These are phyloP conservation scores for Podiceps cristatus DNA, from an alignment of 2,113 vertebrate species.

Conservation along the genomic window DNA sequence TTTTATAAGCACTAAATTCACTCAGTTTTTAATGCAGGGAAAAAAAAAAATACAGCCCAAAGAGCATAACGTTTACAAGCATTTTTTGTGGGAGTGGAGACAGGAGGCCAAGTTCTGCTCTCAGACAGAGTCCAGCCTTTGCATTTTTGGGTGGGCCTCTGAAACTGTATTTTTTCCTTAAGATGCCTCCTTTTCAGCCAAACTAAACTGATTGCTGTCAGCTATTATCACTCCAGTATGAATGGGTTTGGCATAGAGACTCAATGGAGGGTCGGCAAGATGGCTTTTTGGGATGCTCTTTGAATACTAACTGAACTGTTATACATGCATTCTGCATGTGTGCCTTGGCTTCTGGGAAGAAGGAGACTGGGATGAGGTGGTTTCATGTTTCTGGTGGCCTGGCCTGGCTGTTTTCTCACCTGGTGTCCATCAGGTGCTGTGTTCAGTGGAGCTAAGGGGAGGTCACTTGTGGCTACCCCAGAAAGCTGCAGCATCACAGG, in stretches of 20 bases:
- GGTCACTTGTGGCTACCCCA: too few relatives aligned
- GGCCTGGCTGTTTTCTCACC: not conserved
- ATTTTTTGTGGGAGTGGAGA: conserved; percentile 60
- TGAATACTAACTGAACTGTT: not conserved
- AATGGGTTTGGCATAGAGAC: not conserved
- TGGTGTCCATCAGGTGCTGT: accelerated
- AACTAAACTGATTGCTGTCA: conserved; percentile 27
- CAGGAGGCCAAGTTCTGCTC: conserved; percentile 54
- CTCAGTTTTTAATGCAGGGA: conserved; percentile 32
- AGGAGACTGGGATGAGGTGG: accelerated
- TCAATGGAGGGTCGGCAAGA: not conserved
- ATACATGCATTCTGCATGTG: not conserved
- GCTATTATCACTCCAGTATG: not conserved
- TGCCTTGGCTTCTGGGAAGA: not conserved
- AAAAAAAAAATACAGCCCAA: not conserved
- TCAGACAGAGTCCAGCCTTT: conserved; percentile 46
- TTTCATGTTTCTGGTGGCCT: not conserved
- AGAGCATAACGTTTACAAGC: conserved; percentile 56
- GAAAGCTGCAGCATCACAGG: not conserved
- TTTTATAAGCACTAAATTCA: conserved; percentile 73
- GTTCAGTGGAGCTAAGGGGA: not conserved
- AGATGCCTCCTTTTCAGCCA: conserved; percentile 29
- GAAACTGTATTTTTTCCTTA: conserved; percentile 39
- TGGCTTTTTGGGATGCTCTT: not conserved
- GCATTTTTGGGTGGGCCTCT: conserved; percentile 45